A percentile compares a stretch with the other conserved stretches of the same genome.
These are phyloP conservation scores for Oenanthe oenanthe DNA, from an alignment of 2,113 vertebrate genomes.

Conservation along the genomic window DNA sequence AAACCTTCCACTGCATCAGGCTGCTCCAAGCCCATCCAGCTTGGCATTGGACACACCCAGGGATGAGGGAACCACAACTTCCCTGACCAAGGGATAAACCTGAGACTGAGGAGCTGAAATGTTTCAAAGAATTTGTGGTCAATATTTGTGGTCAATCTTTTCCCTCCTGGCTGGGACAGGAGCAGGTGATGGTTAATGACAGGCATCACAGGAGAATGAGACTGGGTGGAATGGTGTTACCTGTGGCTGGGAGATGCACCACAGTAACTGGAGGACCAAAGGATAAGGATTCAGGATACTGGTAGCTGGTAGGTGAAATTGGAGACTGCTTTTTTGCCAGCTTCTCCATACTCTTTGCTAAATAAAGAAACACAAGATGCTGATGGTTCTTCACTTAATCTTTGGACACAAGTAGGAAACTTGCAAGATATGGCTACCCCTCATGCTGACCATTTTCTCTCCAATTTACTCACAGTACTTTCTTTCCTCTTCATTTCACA, in stretches of 20 bases:
- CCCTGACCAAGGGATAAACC: background rate
- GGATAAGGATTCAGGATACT: background rate
- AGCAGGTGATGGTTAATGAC: background rate
- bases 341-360: background rate
- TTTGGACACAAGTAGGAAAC: background rate
- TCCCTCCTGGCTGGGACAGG: background rate
- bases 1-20: background rate
- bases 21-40: background rate
- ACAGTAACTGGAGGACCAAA: rapidly evolving
- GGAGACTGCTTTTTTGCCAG: background rate
- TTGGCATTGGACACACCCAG: rapidly evolving
- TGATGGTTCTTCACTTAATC: background rate
- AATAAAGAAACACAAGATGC: background rate
- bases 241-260: background rate
- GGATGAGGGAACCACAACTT: background rate
- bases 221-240: background rate
- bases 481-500: background rate
- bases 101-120: background rate
- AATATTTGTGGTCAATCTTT: background rate
- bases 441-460: background rate
- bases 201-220: background rate
- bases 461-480: background rate
- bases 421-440: rapidly evolving
- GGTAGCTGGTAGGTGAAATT: background rate
- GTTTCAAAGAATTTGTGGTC: background rate